Conservation (phyloP, 2,888 invertebrate species). For the Entomobrya proxima region DNA sequence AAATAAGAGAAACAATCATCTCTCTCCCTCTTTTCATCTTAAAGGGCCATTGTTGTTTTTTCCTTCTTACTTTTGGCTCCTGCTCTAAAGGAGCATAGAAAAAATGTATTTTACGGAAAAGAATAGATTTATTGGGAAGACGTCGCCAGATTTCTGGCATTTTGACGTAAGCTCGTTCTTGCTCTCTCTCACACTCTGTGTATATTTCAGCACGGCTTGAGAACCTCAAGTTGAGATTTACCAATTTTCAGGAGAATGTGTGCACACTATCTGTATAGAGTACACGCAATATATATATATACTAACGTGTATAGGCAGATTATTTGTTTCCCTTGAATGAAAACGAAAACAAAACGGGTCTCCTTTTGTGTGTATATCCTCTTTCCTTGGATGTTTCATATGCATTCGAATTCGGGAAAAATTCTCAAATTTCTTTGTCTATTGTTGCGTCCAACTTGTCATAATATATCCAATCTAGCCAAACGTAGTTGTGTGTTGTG, state of each 20-base stretch:
- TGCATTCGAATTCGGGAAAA: conserved; percentile 17
- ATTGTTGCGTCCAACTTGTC: conserved; percentile 62
- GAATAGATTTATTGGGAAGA: conserved; percentile 74
- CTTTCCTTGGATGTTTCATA: background rate
- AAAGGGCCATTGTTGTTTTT: conserved; percentile 53
- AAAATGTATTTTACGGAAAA: conserved; percentile 41
- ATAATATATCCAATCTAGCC: conserved; percentile 40
- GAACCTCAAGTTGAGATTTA: conserved; percentile 30
- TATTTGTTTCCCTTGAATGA: too few relatives aligned
- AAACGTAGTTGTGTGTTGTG: background rate
- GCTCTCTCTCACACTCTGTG: background rate
- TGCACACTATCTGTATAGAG: background rate
- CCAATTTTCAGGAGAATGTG: conserved; percentile 27
- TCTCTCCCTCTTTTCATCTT: conserved; percentile 29
- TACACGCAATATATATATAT: background rate
- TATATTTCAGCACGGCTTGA: background rate
- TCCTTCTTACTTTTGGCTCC: conserved; percentile 28
- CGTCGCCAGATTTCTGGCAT: conserved; percentile 75
- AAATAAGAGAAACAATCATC: conserved; percentile 55
- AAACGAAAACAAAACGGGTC: conserved; percentile 7
- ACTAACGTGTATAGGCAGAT: background rate
- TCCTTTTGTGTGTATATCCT: background rate
- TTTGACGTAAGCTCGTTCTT: conserved; percentile 65
- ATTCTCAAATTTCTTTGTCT: conserved; percentile 29
- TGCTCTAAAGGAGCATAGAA: conserved; percentile 1